Conservation (phyloP, 2,888 invertebrate species). For the Oligia fasciuncula region DNA sequence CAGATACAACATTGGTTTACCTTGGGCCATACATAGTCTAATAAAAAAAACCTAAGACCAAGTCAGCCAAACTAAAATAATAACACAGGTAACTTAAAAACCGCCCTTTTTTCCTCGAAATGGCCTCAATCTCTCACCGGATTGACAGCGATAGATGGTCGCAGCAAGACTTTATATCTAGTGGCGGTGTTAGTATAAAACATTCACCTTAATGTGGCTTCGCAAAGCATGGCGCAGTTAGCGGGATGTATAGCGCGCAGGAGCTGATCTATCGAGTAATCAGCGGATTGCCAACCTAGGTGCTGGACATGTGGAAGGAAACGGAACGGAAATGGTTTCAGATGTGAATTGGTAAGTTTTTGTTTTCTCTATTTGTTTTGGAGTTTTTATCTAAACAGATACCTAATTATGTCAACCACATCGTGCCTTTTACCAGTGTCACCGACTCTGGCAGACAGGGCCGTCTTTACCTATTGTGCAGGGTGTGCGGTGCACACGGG, state of each 20-base stretch:
- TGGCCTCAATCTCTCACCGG: slow-evolving; percentile 59
- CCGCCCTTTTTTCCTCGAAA: slow-evolving; percentile 31
- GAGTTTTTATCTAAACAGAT: too few relatives aligned
- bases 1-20: not conserved
- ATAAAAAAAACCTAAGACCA: not conserved
- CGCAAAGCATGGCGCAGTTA: slow-evolving; percentile 82
- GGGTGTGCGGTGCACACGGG: too few relatives aligned
- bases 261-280: slow-evolving; percentile 85
- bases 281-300: slow-evolving; percentile 75
- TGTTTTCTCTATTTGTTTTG: too few relatives aligned
- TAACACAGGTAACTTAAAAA: slow-evolving; percentile 28
- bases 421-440: too few relatives aligned
- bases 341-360: slow-evolving; percentile 33
- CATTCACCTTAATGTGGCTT: slow-evolving; percentile 80
- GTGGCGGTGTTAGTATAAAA: slow-evolving; percentile 77
- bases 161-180: slow-evolving; percentile 64
- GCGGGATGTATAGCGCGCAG: slow-evolving; percentile 78
- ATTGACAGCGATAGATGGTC: slow-evolving; percentile 66
- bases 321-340: slow-evolving; percentile 10
- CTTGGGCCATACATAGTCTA: not conserved
- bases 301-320: slow-evolving; percentile 25
- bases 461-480: too few relatives aligned
- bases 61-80: not conserved
- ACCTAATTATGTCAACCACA: too few relatives aligned
- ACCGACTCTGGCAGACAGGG: too few relatives aligned